These are phyloP conservation scores for Gallinago undulata DNA, from an alignment of 2,113 vertebrate species.

Conservation along the genomic window DNA sequence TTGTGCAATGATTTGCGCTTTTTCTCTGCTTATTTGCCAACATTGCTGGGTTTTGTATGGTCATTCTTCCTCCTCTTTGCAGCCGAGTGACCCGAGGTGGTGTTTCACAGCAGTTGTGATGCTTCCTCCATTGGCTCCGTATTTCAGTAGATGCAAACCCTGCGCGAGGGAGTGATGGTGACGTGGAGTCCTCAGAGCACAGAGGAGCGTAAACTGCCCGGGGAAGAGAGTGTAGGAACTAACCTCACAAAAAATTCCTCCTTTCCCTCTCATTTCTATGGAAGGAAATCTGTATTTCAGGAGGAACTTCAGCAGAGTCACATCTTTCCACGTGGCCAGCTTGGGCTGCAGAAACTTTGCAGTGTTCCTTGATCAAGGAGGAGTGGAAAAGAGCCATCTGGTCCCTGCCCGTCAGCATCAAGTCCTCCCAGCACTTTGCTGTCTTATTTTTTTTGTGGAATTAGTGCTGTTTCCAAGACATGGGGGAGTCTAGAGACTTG, in stretches of 20 bases:
- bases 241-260: background rate
- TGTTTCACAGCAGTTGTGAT: fast-evolving
- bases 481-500: background rate
- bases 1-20: background rate
- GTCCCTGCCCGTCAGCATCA: background rate
- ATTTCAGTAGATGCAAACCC: background rate
- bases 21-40: background rate
- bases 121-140: fast-evolving
- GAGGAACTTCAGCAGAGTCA: background rate
- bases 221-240: background rate
- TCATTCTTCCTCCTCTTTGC: background rate
- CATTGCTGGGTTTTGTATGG: fast-evolving
- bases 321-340: background rate
- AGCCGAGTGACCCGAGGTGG: background rate
- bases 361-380: background rate
- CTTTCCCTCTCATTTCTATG: background rate
- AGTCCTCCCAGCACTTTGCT: background rate
- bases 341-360: background rate
- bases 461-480: background rate
- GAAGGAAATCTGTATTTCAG: background rate
- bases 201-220: background rate
- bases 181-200: fast-evolving
- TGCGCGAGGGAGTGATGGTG: background rate
- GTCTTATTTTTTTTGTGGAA: background rate
- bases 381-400: background rate